These are phyloP conservation scores for Cephus pulcher DNA, from an alignment of 2,888 invertebrate genomes.

Conservation along the genomic window DNA sequence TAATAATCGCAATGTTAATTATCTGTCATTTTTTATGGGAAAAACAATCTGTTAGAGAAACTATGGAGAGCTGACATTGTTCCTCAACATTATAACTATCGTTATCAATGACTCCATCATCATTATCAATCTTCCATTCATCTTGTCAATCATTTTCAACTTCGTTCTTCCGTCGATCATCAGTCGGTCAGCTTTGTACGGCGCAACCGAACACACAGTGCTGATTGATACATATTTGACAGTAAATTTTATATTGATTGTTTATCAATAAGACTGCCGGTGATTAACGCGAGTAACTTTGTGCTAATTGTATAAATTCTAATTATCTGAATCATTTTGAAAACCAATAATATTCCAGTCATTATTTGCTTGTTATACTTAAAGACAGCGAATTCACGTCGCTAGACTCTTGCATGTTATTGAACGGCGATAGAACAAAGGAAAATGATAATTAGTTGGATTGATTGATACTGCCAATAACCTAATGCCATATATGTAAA, in stretches of 20 bases:
- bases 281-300: slow-evolving; percentile 37
- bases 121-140: slow-evolving; percentile 38
- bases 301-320: slow-evolving; percentile 37
- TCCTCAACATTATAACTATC: slow-evolving; percentile 19
- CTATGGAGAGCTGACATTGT: slow-evolving; percentile 24
- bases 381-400: background rate
- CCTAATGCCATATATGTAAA: slow-evolving; percentile 52
- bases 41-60: background rate
- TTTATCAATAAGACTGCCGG: slow-evolving; percentile 60
- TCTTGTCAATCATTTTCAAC: slow-evolving; percentile 13
- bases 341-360: slow-evolving; percentile 19
- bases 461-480: slow-evolving; percentile 54
- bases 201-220: slow-evolving; percentile 38
- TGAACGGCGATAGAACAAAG: slow-evolving; percentile 12
- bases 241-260: slow-evolving; percentile 31
- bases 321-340: slow-evolving; percentile 37
- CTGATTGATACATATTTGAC: slow-evolving; percentile 45
- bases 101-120: background rate
- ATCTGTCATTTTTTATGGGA: slow-evolving; percentile 50
- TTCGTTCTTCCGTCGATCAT: slow-evolving; percentile 34
- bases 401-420: background rate
- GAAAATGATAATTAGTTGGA: slow-evolving; percentile 22
- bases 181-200: slow-evolving; percentile 22
- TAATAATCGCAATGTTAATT: slow-evolving; percentile 55
- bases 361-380: background rate